Evolutionary conservation across 1,140 invertebrate genomes (phyloP), one percentile per base, ranked within the genome.

Genomic region (Chlorops oryzae): DNA sequence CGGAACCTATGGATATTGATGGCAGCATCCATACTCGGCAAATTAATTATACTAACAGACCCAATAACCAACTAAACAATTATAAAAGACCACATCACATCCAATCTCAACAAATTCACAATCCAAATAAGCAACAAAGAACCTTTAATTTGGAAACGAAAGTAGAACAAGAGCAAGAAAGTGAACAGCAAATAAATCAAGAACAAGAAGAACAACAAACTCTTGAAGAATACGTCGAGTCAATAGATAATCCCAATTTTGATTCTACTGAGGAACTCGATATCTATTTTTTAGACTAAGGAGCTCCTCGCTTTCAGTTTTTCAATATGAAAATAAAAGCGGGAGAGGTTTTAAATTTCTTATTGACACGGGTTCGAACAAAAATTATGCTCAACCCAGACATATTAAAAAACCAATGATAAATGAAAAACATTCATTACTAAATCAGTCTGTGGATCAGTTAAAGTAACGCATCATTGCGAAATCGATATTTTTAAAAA

Each of bases 321-420:
- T 50, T 12, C 37, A 50, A 41, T 41, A 24, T 27, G 25, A 40
- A 24, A 21, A 27, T 37, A 50, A 37, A 27, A 50, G 47, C n/a
- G 47, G 47, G 28, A 24, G 41, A 42, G 21, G 40, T 21, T 42
- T 50, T 20, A 41, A 42, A 42, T 41, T 50, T 38, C 22, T 50
- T 25, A 50, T 50, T 40, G 47, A 50, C 15, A 50, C 47, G 23
- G 47, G 47, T n/a, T 49, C 47, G 18, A 49, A 49, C 23, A 5
- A 20, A 47, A 47, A 47, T 39, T 47, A 47, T 47, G 24, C 38
- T 47, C 46, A 47, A 47, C 15, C 46, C n/a, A n/a, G n/a, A n/a
- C n/a, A n/a, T n/a, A n/a, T n/a, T n/a, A n/a, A n/a, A n/a, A n/a
- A n/a, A n/a, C n/a, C n/a, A n/a, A n/a, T n/a, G n/a, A n/a, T n/a